phyloP scores from a whole-genome alignment of 2,888 invertebrate genomes.

The Morpho deidamia region DNA sequence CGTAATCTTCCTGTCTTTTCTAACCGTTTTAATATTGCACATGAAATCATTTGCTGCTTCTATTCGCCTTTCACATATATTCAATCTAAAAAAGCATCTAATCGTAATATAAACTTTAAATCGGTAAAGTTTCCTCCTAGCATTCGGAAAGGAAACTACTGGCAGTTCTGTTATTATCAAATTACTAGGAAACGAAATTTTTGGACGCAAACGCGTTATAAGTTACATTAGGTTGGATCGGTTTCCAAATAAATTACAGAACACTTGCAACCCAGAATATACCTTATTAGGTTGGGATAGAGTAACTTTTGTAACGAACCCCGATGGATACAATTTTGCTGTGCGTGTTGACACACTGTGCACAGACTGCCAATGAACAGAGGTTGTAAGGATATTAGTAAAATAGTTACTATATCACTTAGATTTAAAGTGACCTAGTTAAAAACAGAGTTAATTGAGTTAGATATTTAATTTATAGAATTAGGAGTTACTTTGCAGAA shows the following conservation, averaged over 20 bases:
- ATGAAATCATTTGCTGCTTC: too few relatives aligned
- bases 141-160: not conserved
- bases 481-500: too few relatives aligned
- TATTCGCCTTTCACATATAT: too few relatives aligned
- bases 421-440: too few relatives aligned
- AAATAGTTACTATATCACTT: not conserved
- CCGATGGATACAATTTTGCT: not conserved
- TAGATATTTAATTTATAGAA: too few relatives aligned
- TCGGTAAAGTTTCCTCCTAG: not conserved
- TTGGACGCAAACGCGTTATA: not conserved
- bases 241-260: not conserved
- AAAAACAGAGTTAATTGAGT: too few relatives aligned
- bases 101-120: too few relatives aligned
- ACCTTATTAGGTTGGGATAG: not conserved
- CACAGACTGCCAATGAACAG: not conserved
- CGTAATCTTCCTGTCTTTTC: too few relatives aligned
- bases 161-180: slow-evolving; percentile 2
- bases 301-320: not conserved
- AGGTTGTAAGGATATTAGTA: not conserved
- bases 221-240: not conserved
- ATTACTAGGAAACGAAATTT: slow-evolving; percentile 1
- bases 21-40: too few relatives aligned
- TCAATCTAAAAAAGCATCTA: too few relatives aligned
- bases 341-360: slow-evolving; percentile 1
- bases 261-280: not conserved